phyloP scores from a whole-genome alignment of 1,140 invertebrate species.

The Zophobas atratus region DNA sequence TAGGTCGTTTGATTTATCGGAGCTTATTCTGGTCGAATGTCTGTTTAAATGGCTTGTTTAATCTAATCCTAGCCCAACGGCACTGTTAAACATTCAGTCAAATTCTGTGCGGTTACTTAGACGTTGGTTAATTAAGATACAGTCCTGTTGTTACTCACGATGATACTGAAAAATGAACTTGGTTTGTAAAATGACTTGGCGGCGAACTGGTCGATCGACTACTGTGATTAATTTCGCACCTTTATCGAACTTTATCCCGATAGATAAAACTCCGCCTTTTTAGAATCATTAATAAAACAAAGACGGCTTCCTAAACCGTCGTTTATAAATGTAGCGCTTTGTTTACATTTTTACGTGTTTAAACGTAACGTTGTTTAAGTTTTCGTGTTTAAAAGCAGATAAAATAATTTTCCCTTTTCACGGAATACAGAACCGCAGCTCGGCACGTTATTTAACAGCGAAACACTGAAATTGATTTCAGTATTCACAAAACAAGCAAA shows the following conservation, averaged over 20 bases:
- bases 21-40: slow-evolving; percentile 37
- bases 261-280: slow-evolving; percentile 13
- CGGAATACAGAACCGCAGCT: no score
- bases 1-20: neutral
- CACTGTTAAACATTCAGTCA: slow-evolving; percentile 23
- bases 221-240: slow-evolving; percentile 34
- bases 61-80: slow-evolving; percentile 32
- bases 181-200: slow-evolving; percentile 17
- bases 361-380: neutral
- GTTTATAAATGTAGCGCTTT: slow-evolving; percentile 6
- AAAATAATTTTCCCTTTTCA: no score
- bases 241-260: slow-evolving; percentile 20
- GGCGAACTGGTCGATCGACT: neutral
- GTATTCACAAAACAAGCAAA: no score
- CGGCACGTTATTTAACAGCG: no score
- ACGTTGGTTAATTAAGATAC: slow-evolving; percentile 36
- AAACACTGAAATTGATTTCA: no score
- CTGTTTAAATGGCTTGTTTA: slow-evolving; percentile 33
- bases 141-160: neutral
- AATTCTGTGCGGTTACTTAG: slow-evolving; percentile 38
- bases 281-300: slow-evolving; percentile 25
- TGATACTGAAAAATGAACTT: slow-evolving; percentile 4
- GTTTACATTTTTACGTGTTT: neutral
- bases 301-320: neutral
- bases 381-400: no score